Base-by-base conservation (phyloP, 1,140 invertebrate genomes). In the Diachasma alloeum region DNA sequence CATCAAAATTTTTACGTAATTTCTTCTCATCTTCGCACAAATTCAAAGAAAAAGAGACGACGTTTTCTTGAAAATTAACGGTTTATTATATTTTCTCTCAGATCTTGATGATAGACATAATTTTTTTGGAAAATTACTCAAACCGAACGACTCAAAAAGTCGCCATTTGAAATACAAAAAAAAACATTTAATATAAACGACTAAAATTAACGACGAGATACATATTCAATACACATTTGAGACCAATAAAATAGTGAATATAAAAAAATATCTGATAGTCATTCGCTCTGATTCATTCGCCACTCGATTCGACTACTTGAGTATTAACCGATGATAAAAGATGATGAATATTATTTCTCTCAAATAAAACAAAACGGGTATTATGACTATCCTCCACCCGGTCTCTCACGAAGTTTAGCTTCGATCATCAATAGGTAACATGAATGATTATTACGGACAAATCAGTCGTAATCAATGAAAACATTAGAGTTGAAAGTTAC, bases 401-500 rank as follows among this genome's bases (percentile, higher is more conserved):
- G 10, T 19, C 48, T 63, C 3, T 22, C 8, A 63, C 19, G 24
- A 63, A 26, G 59, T 5, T 63, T 26, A 9, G 5, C 59, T 26
- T 63, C 59, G 24, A 63, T 63, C 13, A 4, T 63, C 59, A 26
- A 63, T 63, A 31, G 59, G 59, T 63, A 63, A 63, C 59, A 63
- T 63, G 19, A 26, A 53, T 53, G 48, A 17, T 53, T 53, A 53
- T 53, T 53, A 53, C 48, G 48, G 9, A 19, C 6, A 53, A 26
- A 26, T 63, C 13, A 17, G 11, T 68, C 2, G 48, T 53, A 53
- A 53, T 53, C 48, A 9, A 66, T 19, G 48, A 19, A 53, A 53
- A 17, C n/a, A 53, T 84, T 79, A 90, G 0, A 90, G 83, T 79
- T 90, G 88, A 53, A 88, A 90, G 74, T 90, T 90, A 39, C 88